A percentile compares a stretch with the other conserved stretches of the same genome.
Conservation (phyloP, 2,888 invertebrate genomes). For the Dasypolia templi region DNA sequence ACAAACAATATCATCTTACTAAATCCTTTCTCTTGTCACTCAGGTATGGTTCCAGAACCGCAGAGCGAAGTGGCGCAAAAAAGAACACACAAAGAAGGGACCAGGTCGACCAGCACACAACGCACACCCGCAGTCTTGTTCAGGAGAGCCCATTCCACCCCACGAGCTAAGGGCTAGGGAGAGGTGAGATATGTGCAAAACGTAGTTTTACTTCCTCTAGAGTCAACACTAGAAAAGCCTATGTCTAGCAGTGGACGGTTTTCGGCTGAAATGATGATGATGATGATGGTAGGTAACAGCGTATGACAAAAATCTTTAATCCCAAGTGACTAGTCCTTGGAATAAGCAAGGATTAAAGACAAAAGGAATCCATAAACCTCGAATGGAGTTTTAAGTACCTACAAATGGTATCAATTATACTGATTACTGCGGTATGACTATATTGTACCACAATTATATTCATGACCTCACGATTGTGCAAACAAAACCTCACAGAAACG, state of each 20-base stretch:
- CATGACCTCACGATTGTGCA: slow-evolving; percentile 15
- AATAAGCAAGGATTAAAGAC: not conserved
- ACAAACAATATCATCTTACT: not conserved
- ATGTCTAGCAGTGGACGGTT: not conserved
- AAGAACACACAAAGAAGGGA: slow-evolving; percentile 99
- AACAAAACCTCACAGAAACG: slow-evolving; percentile 14
- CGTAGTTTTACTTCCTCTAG: slow-evolving; percentile 59
- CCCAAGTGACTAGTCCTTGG: not conserved
- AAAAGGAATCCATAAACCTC: not conserved
- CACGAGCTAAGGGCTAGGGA: slow-evolving; percentile 96
- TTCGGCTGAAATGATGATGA: not conserved
- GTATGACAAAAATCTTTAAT: not conserved
- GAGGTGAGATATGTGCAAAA: slow-evolving; percentile 90
- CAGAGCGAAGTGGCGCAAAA: slow-evolving; percentile 99
- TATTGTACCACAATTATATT: not conserved
- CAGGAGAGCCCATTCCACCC: slow-evolving; percentile 98
- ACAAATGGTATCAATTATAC: slow-evolving; percentile 3
- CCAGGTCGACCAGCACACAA: slow-evolving; percentile 99
- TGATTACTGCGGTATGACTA: not conserved
- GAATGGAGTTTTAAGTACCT: not conserved
- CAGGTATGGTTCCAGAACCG: slow-evolving; percentile 99
- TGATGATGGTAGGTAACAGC: not conserved
- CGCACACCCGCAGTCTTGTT: slow-evolving; percentile 99
- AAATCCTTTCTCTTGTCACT: slow-evolving; percentile 43
- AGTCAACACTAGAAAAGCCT: not conserved